These are phyloP conservation scores for Agrochola circellaris DNA, from an alignment of 2,888 invertebrate genomes.

Conservation along the genomic window DNA sequence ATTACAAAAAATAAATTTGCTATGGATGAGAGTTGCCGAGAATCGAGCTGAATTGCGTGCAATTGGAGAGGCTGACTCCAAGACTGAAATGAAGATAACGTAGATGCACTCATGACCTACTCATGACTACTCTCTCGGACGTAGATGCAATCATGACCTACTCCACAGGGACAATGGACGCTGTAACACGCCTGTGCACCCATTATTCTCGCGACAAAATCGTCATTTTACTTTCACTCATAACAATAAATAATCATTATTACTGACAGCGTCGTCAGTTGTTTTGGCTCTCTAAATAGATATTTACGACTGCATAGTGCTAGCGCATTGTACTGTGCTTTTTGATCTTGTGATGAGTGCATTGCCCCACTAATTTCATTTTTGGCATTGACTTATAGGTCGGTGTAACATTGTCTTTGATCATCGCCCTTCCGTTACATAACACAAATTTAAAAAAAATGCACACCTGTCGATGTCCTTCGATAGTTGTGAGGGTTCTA, in stretches of 20 bases:
- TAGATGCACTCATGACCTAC: too few species aligned
- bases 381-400: conserved; percentile 10
- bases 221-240: conserved; percentile 8
- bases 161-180: conserved; percentile 6
- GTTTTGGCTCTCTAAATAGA: conserved; percentile 25
- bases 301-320: conserved; percentile 7
- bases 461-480: not conserved
- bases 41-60: not conserved
- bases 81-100: not conserved
- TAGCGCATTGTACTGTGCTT: conserved; percentile 10
- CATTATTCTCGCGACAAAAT: not conserved
- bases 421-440: not conserved
- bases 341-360: conserved; percentile 38
- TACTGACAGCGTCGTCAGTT: not conserved
- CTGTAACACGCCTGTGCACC: not conserved
- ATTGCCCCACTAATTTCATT: not conserved
- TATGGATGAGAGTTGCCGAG: not conserved
- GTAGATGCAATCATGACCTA: conserved; percentile 6
- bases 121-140: not conserved
- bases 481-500: too few species aligned
- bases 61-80: too few species aligned
- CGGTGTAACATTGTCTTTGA: not conserved
- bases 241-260: conserved; percentile 10
- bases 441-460: not conserved
- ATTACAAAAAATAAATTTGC: too few species aligned